Evolutionary conservation across 37 sponge, comb jelly and placozoan genomes (phyloP).

Genomic region (Cliona cf. orientalis): DNA sequence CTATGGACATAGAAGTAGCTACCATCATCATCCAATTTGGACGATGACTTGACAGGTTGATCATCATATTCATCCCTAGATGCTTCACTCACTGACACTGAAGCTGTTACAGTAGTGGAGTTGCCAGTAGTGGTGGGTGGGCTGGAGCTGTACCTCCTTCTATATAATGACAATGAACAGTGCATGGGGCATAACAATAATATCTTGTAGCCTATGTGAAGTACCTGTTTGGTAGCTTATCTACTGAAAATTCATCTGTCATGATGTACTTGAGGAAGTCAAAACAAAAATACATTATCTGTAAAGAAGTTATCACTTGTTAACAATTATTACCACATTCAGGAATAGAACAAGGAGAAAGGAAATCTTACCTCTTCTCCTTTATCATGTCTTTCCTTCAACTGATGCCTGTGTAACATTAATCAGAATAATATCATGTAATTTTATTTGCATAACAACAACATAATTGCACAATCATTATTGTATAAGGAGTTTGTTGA

Average conservation of each 20-base stretch:
- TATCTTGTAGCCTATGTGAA: background rate
- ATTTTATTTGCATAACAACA: too few relatives aligned
- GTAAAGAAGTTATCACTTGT: background rate
- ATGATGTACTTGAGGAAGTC: conserved; percentile 88
- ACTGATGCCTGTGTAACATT: conserved; percentile 95
- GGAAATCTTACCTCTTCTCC: conserved; percentile 93
- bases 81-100: too few relatives aligned
- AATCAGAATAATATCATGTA: too few relatives aligned
- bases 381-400: conserved; percentile 81
- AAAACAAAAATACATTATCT: conserved; percentile 87
- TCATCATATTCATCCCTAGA: too few relatives aligned
- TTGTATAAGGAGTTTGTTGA: too few relatives aligned
- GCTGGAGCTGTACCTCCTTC: too few relatives aligned
- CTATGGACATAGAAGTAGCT: too few relatives aligned
- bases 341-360: background rate
- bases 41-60: too few relatives aligned
- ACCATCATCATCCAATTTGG: too few relatives aligned
- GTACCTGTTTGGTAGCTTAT: background rate
- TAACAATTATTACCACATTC: background rate
- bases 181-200: background rate
- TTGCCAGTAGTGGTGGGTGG: too few relatives aligned
- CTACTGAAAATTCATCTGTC: conserved; percentile 69
- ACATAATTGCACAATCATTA: too few relatives aligned
- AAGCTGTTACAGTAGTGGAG: too few relatives aligned
- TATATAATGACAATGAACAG: background rate